phyloP scores from a whole-genome alignment of 2,113 vertebrate species.

The Poicephalus meyeri region DNA sequence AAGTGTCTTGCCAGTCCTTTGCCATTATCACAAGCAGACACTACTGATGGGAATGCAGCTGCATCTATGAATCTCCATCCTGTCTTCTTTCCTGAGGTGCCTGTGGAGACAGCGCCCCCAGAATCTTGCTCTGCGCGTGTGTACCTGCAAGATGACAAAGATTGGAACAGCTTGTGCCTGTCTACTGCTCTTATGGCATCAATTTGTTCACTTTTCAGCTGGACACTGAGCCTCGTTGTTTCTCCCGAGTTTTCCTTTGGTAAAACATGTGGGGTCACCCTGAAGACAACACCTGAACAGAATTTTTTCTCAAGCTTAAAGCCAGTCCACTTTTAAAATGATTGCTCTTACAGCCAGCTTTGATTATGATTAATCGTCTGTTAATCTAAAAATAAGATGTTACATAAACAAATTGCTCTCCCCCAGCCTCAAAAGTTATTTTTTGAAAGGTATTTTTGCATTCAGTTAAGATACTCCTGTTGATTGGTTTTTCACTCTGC shows the following conservation, averaged over 20 bases:
- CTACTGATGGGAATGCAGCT: background rate
- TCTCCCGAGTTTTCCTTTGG: background rate
- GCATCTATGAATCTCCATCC: background rate
- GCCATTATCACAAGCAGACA: background rate
- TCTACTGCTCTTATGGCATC: background rate
- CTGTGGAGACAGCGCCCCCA: background rate
- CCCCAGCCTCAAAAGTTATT: background rate
- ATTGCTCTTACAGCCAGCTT: background rate
- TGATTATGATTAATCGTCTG: background rate
- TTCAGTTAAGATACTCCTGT: background rate
- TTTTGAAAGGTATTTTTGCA: background rate
- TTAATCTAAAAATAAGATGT: background rate
- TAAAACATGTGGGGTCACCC: background rate
- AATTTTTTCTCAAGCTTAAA: background rate
- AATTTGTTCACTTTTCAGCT: background rate
- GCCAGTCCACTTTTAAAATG: background rate
- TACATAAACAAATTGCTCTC: background rate
- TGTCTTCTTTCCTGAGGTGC: background rate
- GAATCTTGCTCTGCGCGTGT: background rate
- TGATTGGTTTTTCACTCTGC: constrained; percentile 4
- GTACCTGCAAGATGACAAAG: background rate
- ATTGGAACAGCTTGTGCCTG: background rate
- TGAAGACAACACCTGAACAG: background rate
- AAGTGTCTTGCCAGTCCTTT: background rate
- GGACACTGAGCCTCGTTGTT: background rate